A percentile compares a stretch with the other conserved stretches of the same genome.
Evolutionary conservation across 2,797 vertebrate genomes (phyloP).

Genomic region (Rhincodon typus): DNA sequence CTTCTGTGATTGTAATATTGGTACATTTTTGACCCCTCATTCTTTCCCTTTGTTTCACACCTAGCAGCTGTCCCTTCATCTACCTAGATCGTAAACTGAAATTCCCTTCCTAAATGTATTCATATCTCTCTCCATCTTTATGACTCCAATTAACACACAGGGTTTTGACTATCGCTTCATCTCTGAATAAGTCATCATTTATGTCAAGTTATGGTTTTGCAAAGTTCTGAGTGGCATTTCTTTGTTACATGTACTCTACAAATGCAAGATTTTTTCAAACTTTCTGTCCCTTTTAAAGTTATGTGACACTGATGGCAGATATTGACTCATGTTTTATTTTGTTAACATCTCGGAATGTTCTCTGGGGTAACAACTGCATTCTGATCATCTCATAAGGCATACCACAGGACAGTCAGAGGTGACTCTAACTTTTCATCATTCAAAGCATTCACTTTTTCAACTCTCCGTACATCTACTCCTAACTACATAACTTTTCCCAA

Average conservation of each 20-base stretch:
- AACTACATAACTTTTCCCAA: not conserved
- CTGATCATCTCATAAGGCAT: not conserved
- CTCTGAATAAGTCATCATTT: not conserved
- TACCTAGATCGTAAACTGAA: too few species aligned
- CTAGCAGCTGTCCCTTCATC: too few species aligned
- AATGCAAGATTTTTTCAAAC: not conserved
- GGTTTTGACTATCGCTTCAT: not conserved
- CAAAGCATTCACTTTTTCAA: not conserved
- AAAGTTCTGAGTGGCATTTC: not conserved
- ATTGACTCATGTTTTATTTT: not conserved
- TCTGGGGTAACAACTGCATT: not conserved
- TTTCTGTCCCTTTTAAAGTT: not conserved
- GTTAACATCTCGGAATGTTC: not conserved
- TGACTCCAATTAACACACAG: too few species aligned
- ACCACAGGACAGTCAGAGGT: not conserved
- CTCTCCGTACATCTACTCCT: not conserved
- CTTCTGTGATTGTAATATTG: not conserved
- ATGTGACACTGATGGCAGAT: not conserved
- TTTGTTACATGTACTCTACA: not conserved
- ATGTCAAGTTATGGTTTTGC: not conserved
- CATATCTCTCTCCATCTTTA: too few species aligned
- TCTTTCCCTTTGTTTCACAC: too few species aligned
- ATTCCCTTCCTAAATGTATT: too few species aligned
- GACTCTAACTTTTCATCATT: not conserved
- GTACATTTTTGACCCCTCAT: not conserved